Evolutionary conservation across 2,797 vertebrate genomes (phyloP), one percentile per base, ranked within the genome.

Genomic region (Megaceryle alcyon): DNA sequence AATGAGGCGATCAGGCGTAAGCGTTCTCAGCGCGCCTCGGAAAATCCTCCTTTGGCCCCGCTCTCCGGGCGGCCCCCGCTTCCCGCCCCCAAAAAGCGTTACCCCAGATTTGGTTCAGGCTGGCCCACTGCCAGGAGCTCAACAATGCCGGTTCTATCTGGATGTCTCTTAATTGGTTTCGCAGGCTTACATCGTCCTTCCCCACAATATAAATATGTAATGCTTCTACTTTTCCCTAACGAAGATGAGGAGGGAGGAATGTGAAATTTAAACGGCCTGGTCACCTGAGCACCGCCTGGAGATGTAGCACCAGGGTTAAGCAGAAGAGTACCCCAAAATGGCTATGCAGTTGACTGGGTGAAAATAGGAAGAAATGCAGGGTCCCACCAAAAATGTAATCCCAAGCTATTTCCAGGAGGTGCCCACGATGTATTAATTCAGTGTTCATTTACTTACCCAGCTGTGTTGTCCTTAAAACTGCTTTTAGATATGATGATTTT

Each of bases 361-460:
- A 54, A 64, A 59, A 26, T 3, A 11, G 2, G 16, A 43, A 43
- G 16, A 59, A 51, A 54, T 7, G 4, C 9, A 26, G 25, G 7
- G 6, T 20, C 25, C 57, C 9, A 4, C 16, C 43, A 15, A 46
- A 56, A 28, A 14, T 0, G 0, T 7, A 22, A 21, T 13, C 12
- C 23, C 21, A 7, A n/a, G 29, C 63, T 19, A 2, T 3, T 53
- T n/a, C 26, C 35, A 57, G 18, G 25, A 71, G 12, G 14, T 41
- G 25, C 12, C 35, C 31, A 12, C 4, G 0, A 0, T 31, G 4
- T 8, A 2, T 53, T 70, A 2, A 44, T 73, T n/a, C 59, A 9
- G 26, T 3, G 17, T 20, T 79, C 35, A 1, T 53, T 44, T 46
- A 54, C 22, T 63, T 25, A 14, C 12, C 7, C 8, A 3, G 20